phyloP scores from a whole-genome alignment of 2,888 invertebrate genomes.

The Caenorhabditis zanzibari region DNA sequence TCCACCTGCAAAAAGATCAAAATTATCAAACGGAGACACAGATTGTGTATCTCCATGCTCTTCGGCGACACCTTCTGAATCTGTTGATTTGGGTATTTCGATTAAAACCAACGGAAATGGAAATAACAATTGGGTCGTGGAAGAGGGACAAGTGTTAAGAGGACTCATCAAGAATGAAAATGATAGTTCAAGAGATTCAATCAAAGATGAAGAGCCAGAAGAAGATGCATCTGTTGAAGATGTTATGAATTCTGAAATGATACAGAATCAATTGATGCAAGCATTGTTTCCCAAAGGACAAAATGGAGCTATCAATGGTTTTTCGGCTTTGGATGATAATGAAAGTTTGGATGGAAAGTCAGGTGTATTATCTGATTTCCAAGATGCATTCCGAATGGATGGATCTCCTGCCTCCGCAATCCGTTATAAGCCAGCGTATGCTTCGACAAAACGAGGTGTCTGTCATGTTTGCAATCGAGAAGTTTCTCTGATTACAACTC shows the following conservation, averaged over 20 bases:
- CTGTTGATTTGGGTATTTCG: neutral
- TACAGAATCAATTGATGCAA: constrained; percentile 56
- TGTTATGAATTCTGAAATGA: constrained; percentile 39
- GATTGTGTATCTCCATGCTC: constrained; percentile 60
- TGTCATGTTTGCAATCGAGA: constrained; percentile 67
- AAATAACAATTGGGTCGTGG: constrained; percentile 19
- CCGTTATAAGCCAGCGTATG: constrained; percentile 60
- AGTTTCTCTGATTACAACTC: constrained; percentile 66
- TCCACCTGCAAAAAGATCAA: neutral
- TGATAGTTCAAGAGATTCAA: neutral
- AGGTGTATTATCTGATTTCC: constrained; percentile 26
- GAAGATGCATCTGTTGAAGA: constrained; percentile 45
- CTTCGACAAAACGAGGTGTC: constrained; percentile 64
- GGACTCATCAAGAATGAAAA: constrained; percentile 44
- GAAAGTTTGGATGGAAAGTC: constrained; percentile 37
- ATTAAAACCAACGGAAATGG: constrained; percentile 21
- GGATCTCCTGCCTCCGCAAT: constrained; percentile 49
- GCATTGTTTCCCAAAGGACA: constrained; percentile 52
- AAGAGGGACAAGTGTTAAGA: constrained; percentile 33
- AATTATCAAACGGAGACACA: constrained; percentile 20
- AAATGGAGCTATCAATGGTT: constrained; percentile 36
- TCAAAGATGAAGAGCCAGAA: constrained; percentile 37
- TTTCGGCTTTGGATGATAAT: constrained; percentile 17
- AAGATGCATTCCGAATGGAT: constrained; percentile 7
- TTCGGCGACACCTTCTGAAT: constrained; percentile 61